Conservation (phyloP, 2,797 vertebrate genomes). For the Sebastes cheni region DNA sequence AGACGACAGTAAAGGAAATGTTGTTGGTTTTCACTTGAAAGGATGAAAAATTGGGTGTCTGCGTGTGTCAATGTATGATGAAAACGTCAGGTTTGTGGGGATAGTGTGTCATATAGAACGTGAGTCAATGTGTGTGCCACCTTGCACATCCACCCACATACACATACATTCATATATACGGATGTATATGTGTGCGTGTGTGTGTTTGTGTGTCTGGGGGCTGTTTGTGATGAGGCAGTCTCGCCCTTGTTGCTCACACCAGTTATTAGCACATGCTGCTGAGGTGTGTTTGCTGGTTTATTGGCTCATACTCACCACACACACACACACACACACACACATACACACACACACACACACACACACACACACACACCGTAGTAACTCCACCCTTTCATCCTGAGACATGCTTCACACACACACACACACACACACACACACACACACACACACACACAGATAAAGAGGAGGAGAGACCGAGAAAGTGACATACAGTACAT, state of each 20-base stretch:
- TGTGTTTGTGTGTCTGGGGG: not conserved
- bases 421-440: constrained; percentile 1
- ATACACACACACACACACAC: not conserved
- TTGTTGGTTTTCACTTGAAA: not conserved
- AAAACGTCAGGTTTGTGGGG: not conserved
- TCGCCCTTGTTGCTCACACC: constrained; percentile 12
- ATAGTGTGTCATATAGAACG: not conserved
- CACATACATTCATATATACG: no score
- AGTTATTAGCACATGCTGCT: constrained; percentile 27
- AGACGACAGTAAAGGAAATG: constrained; percentile 8
- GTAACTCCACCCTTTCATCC: not conserved
- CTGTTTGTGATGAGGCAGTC: constrained; percentile 12
- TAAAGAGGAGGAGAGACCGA: not conserved
- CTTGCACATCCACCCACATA: no score
- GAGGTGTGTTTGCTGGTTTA: constrained; percentile 34
- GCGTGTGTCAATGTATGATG: constrained; percentile 8
- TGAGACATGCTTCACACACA: not conserved
- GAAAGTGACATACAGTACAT: not conserved
- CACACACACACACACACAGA: not conserved
- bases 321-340: not conserved
- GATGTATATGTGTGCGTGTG: not conserved
- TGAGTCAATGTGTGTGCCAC: not conserved
- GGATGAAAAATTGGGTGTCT: constrained; percentile 6
- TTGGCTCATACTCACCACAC: constrained; percentile 1
- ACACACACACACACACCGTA: not conserved